Base-by-base conservation (phyloP, 2,888 invertebrate species). In the Epiperipatus broadwayi region DNA sequence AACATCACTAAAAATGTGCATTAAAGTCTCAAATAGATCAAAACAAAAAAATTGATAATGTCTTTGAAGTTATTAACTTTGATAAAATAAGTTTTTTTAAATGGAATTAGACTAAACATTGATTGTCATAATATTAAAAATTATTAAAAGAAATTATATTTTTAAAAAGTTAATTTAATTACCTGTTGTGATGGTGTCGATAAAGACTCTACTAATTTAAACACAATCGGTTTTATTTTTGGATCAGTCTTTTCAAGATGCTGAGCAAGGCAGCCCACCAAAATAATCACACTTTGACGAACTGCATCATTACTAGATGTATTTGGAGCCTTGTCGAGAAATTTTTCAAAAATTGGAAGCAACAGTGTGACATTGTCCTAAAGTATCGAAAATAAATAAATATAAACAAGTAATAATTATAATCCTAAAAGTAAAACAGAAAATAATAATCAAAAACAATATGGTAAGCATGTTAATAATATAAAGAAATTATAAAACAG, bases 211-310 rank as follows among this genome's bases (percentile, higher is more conserved):
- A 97, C 73, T 32, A 97, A 67, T 42, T 91, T 71, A 50, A 75
- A 72, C 5, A 95, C 78, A 52, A 97, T 95, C n/a, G 93, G 89
- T 54, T 80, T 78, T 49, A 93, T 78, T 52, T 85, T 68, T 3
- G 74, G 70, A 63, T 93, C 89, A 45, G 75, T 75, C 44, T 81
- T 80, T 50, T 81, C 84, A 52, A 95, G 70, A 69, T 95, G 91
- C 30, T 84, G 72, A n/a, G 95, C 95, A 49, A 97, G 66, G 0
- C 84, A 85, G 3, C 97, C 97, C 78, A 97, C 87, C 39, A 97
- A 67, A 55, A 97, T 80, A 39, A 97, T 87, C 39, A 97, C 87
- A 44, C 87, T 80, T 59, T 95, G 91, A 15, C 95, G 73, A 37
- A 91, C 83, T 10, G 81, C 76, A 63, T 97, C 97, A 56, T 73